Percentiles rank a stretch among this genome's conserved stretches.
These are phyloP conservation scores for Molothrus ater DNA, from an alignment of 2,797 vertebrate species.

Conservation along the genomic window DNA sequence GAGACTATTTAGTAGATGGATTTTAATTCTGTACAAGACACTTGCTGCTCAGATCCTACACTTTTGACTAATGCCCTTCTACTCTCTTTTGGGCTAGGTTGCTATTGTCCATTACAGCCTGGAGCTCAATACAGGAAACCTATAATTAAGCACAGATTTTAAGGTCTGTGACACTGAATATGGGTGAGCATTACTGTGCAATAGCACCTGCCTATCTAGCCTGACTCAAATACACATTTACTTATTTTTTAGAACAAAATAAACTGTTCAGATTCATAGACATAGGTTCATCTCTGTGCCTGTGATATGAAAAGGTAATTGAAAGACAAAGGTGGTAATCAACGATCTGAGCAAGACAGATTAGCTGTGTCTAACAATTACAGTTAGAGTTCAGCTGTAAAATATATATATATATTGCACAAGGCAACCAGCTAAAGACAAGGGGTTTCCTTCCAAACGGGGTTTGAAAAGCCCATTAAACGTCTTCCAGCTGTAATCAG, in stretches of 20 bases:
- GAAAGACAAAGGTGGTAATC: conserved; percentile 58
- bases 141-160: conserved; percentile 15
- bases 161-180: background rate
- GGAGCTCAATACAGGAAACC: conserved; percentile 9
- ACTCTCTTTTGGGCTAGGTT: background rate
- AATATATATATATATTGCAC: conserved; percentile 64
- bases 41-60: background rate
- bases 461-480: conserved; percentile 59
- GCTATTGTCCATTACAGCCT: background rate
- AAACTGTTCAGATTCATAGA: conserved; percentile 44
- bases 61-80: background rate
- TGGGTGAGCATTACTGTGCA: conserved; percentile 54
- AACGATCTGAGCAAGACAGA: conserved; percentile 60
- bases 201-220: conserved; percentile 39
- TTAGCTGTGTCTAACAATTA: conserved; percentile 43
- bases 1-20: background rate
- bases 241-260: conserved; percentile 37
- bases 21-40: background rate
- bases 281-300: conserved; percentile 23
- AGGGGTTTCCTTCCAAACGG: conserved; percentile 45
- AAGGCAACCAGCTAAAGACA: conserved; percentile 66
- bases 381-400: conserved; percentile 71
- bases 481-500: conserved; percentile 63
- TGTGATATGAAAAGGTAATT: conserved; percentile 44
- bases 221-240: conserved; percentile 23